Percentiles rank a stretch among this genome's conserved stretches.
phyloP scores from a whole-genome alignment of 1,140 invertebrate genomes.

The Reticulitermes speratus region DNA sequence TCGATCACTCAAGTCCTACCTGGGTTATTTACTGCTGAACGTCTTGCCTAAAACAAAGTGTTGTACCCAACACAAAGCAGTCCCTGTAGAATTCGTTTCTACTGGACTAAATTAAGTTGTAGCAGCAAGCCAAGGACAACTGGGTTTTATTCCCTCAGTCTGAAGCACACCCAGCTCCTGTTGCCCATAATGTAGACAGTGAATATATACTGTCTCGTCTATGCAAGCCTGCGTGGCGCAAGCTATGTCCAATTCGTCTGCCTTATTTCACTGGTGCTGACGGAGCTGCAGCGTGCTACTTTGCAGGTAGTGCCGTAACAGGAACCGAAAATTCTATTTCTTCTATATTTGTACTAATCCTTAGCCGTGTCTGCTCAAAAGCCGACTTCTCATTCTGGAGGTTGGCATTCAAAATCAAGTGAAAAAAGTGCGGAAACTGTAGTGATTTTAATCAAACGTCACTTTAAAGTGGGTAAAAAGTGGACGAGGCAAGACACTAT shows the following conservation, averaged over 20 bases:
- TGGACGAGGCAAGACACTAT: too few relatives aligned
- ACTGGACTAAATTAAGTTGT: not conserved
- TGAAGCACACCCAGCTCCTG: not conserved
- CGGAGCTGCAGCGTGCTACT: not conserved
- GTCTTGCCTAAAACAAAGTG: not conserved
- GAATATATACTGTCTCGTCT: not conserved
- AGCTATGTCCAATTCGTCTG: not conserved
- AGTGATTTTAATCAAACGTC: too few relatives aligned
- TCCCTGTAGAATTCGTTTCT: not conserved
- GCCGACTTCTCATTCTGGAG: too few relatives aligned
- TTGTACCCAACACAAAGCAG: not conserved
- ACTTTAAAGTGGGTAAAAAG: too few relatives aligned
- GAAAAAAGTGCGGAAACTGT: too few relatives aligned
- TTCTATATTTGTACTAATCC: not conserved
- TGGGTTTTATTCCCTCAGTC: not conserved
- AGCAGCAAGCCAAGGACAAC: conserved; percentile 7
- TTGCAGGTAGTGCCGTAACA: not conserved
- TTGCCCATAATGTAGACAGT: not conserved
- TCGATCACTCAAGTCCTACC: not conserved
- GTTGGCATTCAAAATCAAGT: too few relatives aligned
- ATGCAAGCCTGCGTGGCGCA: not conserved
- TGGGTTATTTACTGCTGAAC: not conserved
- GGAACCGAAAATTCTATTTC: not conserved
- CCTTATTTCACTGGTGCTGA: not conserved
- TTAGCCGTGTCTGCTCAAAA: too few relatives aligned